Conservation (phyloP, 2,797 vertebrate genomes). For the Pseudochromis fuscus region DNA sequence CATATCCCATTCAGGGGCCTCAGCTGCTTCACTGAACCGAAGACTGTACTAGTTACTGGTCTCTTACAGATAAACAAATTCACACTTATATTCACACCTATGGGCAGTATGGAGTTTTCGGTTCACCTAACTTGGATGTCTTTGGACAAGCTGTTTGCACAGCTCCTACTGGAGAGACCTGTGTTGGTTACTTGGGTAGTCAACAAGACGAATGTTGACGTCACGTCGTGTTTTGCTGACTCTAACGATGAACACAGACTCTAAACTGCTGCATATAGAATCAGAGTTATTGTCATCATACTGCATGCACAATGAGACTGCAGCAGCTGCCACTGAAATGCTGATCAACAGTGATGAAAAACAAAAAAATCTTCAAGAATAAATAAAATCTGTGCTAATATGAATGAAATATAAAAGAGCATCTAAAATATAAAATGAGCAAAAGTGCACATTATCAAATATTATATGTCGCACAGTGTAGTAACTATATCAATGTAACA, state of each 20-base stretch:
- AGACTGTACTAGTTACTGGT: constrained; percentile 19
- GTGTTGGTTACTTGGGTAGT: constrained; percentile 9
- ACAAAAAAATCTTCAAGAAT: no score
- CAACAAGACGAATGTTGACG: constrained; percentile 26
- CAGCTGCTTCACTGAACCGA: constrained; percentile 26
- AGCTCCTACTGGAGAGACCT: constrained; percentile 13
- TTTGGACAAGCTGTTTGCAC: constrained; percentile 50
- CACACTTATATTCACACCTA: constrained; percentile 49
- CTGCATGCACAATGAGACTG: no score
- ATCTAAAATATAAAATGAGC: no score
- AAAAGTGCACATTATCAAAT: no score
- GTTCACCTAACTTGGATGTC: constrained; percentile 43
- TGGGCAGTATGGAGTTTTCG: constrained; percentile 44
- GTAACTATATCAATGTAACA: no score
- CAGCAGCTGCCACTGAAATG: no score
- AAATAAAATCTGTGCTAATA: no score
- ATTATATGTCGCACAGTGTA: no score
- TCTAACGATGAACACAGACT: not conserved
- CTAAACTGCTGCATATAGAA: not conserved
- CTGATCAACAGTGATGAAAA: no score
- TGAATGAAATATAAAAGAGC: no score
- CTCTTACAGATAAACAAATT: constrained; percentile 51
- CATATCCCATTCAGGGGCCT: constrained; percentile 28
- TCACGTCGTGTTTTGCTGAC: constrained; percentile 8
- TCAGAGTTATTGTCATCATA: no score